Percentiles rank a stretch among this genome's conserved stretches.
These are phyloP conservation scores for Silvanus unidentatus DNA, from an alignment of 2,888 invertebrate genomes.

Conservation along the genomic window DNA sequence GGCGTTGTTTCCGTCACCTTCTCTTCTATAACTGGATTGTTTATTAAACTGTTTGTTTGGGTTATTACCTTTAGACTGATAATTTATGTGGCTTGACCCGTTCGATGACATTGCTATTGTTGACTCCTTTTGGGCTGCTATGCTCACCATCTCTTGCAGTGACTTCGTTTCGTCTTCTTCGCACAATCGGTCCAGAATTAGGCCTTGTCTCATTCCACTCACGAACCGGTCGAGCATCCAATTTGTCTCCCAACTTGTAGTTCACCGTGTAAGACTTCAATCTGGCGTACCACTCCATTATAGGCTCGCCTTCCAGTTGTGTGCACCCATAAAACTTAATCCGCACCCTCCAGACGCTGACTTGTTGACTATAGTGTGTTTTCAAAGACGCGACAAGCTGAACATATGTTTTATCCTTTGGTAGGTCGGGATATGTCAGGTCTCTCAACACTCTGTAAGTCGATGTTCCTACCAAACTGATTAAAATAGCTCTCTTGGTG, in stretches of 20 bases:
- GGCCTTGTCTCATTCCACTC: constrained; percentile 4
- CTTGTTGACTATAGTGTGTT: constrained; percentile 10
- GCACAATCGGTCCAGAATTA: constrained; percentile 7
- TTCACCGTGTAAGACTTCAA: constrained; percentile 8
- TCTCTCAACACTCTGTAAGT: constrained; percentile 12
- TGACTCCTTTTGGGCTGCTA: neutral
- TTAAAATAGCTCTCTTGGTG: constrained; percentile 6
- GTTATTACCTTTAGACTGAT: neutral
- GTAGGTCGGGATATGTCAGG: constrained; percentile 8
- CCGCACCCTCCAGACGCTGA: constrained; percentile 7
- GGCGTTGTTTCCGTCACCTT: neutral
- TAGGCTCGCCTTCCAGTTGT: constrained; percentile 2
- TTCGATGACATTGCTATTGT: neutral
- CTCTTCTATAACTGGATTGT: neutral
- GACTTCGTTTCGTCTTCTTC: constrained; percentile 2
- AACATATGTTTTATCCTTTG: constrained; percentile 5
- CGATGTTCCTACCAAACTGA: constrained; percentile 3
- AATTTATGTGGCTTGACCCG: neutral
- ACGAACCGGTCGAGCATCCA: constrained; percentile 9
- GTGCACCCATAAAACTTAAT: constrained; percentile 9
- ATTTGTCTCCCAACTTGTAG: constrained; percentile 10
- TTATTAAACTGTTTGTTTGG: neutral
- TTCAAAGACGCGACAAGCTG: constrained; percentile 8
- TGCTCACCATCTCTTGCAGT: neutral
- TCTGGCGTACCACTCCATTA: constrained; percentile 11